Evolutionary conservation across 2,888 invertebrate species (phyloP), one percentile per base, ranked within the genome.

Genomic region (Drosophila neoperkinsi): DNA sequence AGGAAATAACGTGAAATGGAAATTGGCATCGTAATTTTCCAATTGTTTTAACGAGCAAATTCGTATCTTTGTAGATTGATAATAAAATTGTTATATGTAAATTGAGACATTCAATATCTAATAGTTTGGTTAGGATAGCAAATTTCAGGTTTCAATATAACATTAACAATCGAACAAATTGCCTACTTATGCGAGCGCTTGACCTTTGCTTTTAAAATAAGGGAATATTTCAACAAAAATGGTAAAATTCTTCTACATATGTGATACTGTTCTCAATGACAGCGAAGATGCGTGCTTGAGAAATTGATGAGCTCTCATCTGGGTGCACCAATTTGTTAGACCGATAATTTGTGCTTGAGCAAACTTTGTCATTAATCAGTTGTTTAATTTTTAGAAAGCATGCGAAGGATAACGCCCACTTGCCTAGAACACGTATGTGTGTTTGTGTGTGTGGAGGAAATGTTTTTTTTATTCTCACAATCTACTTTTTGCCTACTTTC

Each of bases 301-400:
- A 82, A 86, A 89, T 85, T 81, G 84, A 90, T 90, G 84, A 53
- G 67, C 41, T 49, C 57, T 38, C 61, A 77, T 88, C 63, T 62
- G 43, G 63, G 21, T 36, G 70, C 67, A 62, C 34, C 72, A 78
- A 85, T 85, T 85, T 87, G 90, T 89, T 84, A 84, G 63, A 60
- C 76, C 70, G 68, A 87, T 90, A 76, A 87, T 87, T 74, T 87
- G 61, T 75, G 82, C 74, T 60, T 78, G 67, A 76, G 51, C 73
- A 75, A 81, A 81, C 78, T 78, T 71, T 84, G 84, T 63, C 90
- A 90, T 89, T 89, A 84, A 90, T 90, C 90, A 84, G 79, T 68
- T 84, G 76, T 68, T 90, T 73, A 76, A 87, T 90, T 89, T 87
- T 81, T 73, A 74, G 46, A 87, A 75, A 77, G 71, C 74, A 81